Base-by-base conservation (phyloP, 2,888 invertebrate species). In the Tipula lateralis region DNA sequence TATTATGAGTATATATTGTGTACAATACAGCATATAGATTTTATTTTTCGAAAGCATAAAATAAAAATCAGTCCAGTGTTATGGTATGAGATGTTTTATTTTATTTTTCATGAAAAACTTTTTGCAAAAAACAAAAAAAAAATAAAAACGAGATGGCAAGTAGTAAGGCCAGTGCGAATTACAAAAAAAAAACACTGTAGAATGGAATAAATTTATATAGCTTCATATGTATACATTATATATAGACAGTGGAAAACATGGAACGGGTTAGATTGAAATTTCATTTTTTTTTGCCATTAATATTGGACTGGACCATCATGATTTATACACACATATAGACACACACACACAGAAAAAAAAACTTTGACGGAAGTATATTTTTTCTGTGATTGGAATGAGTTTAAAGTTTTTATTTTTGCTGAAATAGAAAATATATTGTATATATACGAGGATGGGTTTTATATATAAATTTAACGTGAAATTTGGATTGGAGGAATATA, bases 151-250 rank as follows among this genome's bases (percentile, higher is more conserved):
- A 66, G 66, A 66, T 66, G 66, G 66, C 66, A 66, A 66, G 66
- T 39, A 32, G n/a, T 44, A 66, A 66, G 66, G 66, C 66, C 66
- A 66, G 66, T 66, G 66, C 66, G 66, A 66, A 66, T 66, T 66
- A 66, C 19, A 66, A 66, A 66, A 50, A 66, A 66, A 13, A 39
- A 39, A 13, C 13, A 66, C 66, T 66, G 66, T 66, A 24, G 66
- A 66, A 66, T 66, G 66, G 66, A 66, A 66, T 66, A 66, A 66
- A 66, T 66, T 66, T 66, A 66, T 66, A 66, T 66, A 66, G 66
- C 66, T 66, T 66, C 66, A 66, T 36, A n/a, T n/a, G n/a, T n/a
- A n/a, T n/a, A n/a, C n/a, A n/a, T n/a, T 39, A 39, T 39, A 66
- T 24, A 66, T 66, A 66, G 24, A 66, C 66, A 66, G 66, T 24